Percentiles rank a stretch among this genome's conserved stretches.
Evolutionary conservation across 2,888 invertebrate genomes (phyloP).

Genomic region (Copidosoma aretas): DNA sequence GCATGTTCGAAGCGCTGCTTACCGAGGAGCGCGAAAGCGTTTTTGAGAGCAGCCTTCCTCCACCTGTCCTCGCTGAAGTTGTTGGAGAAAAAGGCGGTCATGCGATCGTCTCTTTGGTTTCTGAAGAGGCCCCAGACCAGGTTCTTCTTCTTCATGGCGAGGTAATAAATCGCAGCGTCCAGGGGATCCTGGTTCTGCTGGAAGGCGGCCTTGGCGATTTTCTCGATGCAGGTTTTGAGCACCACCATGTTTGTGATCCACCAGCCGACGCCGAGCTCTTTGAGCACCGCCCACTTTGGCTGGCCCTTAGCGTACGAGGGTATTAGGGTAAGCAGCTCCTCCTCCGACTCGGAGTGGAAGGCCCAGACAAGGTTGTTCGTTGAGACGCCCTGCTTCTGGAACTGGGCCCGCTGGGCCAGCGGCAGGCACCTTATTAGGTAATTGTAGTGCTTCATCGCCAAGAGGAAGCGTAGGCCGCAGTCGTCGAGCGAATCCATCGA

Average conservation of each 20-base stretch:
- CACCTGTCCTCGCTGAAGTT: slow-evolving; percentile 93
- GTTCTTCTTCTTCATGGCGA: slow-evolving; percentile 98
- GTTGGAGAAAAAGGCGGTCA: slow-evolving; percentile 94
- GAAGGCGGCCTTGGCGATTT: slow-evolving; percentile 92
- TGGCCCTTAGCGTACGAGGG: slow-evolving; percentile 87
- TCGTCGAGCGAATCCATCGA: slow-evolving; percentile 89
- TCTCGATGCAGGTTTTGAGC: slow-evolving; percentile 85
- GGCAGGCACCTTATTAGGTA: slow-evolving; percentile 94
- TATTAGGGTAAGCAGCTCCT: slow-evolving; percentile 87
- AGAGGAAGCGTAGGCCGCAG: slow-evolving; percentile 92
- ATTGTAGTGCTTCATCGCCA: slow-evolving; percentile 97
- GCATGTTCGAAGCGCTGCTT: slow-evolving; percentile 97
- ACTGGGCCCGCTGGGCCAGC: slow-evolving; percentile 81
- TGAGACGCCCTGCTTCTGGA: slow-evolving; percentile 86
- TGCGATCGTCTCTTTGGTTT: slow-evolving; percentile 86
- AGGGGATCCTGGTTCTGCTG: slow-evolving; percentile 92
- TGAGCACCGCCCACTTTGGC: slow-evolving; percentile 87
- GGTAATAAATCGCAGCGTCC: slow-evolving; percentile 95
- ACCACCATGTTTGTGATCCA: slow-evolving; percentile 89
- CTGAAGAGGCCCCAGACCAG: slow-evolving; percentile 93
- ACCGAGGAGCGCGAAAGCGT: slow-evolving; percentile 94
- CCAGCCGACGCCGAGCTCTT: slow-evolving; percentile 93
- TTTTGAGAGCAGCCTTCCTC: slow-evolving; percentile 97
- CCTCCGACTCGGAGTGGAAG: slow-evolving; percentile 97
- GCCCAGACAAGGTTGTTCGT: slow-evolving; percentile 97